Conservation (phyloP, 2,797 vertebrate species). For the Myiothlypis chrysogaster region DNA sequence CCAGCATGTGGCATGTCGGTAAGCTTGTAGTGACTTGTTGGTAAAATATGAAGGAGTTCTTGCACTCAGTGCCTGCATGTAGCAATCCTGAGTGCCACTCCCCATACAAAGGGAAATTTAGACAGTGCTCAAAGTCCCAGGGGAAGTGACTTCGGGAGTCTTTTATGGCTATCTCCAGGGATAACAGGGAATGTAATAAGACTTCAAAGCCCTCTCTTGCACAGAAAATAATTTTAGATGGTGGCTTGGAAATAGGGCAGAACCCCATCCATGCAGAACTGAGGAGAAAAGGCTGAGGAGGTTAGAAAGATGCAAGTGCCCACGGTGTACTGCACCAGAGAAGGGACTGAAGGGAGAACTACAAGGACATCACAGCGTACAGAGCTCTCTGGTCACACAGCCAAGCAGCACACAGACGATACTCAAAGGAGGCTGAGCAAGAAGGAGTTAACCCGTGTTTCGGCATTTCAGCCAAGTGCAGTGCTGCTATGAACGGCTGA, state of each 20-base stretch:
- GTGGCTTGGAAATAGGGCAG: not conserved
- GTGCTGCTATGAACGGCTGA: not conserved
- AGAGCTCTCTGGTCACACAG: not conserved
- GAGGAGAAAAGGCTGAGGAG: not conserved
- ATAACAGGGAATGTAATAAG: not conserved
- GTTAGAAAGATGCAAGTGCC: not conserved
- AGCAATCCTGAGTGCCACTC: slow-evolving; percentile 13
- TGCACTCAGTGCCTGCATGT: not conserved
- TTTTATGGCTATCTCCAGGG: not conserved
- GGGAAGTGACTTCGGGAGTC: not conserved
- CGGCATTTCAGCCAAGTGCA: not conserved
- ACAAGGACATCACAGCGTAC: not conserved
- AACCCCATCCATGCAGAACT: not conserved
- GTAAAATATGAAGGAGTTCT: slow-evolving; percentile 1
- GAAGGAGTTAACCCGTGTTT: not conserved
- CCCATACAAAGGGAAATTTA: not conserved
- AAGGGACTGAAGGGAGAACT: not conserved
- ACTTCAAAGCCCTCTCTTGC: not conserved
- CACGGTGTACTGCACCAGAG: not conserved
- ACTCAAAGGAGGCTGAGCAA: not conserved
- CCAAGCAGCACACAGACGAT: fast-evolving
- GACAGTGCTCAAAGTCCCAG: not conserved
- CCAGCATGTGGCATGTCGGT: not conserved
- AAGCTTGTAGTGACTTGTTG: slow-evolving; percentile 35
- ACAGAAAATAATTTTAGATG: not conserved